phyloP scores from a whole-genome alignment of 2,888 invertebrate species.

The Barypeithes pellucidus region DNA sequence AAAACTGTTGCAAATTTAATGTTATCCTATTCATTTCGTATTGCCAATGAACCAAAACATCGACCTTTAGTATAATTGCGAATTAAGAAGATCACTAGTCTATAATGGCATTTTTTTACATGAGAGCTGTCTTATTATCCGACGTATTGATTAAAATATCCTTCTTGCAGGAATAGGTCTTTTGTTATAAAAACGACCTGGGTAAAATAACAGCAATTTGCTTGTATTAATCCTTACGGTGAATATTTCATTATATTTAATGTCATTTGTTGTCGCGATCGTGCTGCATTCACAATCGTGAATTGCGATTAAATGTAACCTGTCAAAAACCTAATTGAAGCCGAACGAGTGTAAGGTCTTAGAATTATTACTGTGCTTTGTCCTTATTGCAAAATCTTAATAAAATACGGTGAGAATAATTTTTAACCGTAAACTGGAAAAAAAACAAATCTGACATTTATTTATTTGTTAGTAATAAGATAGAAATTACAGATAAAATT shows the following conservation, averaged over 20 bases:
- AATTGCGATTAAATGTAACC: conserved; percentile 39
- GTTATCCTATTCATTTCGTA: too few species aligned
- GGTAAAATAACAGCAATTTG: conserved; percentile 10
- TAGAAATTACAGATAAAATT: too few species aligned
- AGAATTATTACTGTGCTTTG: conserved; percentile 35
- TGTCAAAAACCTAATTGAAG: conserved; percentile 42
- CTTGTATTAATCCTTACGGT: neutral
- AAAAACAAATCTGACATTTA: conserved; percentile 2
- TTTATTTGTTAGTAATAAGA: neutral
- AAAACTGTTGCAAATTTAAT: too few species aligned
- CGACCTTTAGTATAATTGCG: too few species aligned
- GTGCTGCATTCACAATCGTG: conserved; percentile 36
- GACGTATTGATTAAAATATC: too few species aligned
- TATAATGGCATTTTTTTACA: too few species aligned
- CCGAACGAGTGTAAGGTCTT: conserved; percentile 11
- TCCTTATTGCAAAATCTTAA: conserved; percentile 31
- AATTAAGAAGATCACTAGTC: too few species aligned
- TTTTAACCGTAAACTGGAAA: neutral
- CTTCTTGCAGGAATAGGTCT: too few species aligned
- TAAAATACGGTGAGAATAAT: neutral
- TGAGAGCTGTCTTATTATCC: too few species aligned
- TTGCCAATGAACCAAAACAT: too few species aligned
- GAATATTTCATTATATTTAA: conserved; percentile 25
- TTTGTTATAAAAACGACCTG: neutral
- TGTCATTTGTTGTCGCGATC: conserved; percentile 36